Evolutionary conservation across 2,113 vertebrate genomes (phyloP).

Genomic region (Corvus moneduloides): DNA sequence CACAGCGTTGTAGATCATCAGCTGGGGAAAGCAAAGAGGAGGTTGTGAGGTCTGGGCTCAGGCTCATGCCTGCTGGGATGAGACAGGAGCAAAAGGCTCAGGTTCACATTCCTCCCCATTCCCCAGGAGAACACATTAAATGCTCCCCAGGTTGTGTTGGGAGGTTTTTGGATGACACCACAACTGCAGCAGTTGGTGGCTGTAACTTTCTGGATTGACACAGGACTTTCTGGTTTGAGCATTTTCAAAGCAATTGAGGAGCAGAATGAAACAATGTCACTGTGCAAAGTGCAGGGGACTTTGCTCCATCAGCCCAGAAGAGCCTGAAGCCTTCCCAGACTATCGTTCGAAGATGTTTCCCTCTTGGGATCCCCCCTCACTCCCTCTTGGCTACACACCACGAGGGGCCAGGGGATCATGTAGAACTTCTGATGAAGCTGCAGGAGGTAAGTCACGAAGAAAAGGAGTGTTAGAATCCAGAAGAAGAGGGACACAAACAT

Average conservation of each 20-base stretch:
- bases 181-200: neutral
- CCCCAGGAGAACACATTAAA: neutral
- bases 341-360: neutral
- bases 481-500: constrained; percentile 89
- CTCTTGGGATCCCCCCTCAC: no score
- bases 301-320: neutral
- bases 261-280: neutral
- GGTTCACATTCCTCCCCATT: neutral
- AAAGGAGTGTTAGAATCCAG: constrained; percentile 84
- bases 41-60: neutral
- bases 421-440: constrained; percentile 68
- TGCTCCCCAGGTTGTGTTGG: neutral
- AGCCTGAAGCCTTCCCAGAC: neutral
- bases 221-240: neutral
- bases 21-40: constrained; percentile 58
- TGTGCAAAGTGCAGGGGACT: neutral
- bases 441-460: constrained; percentile 81
- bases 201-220: neutral
- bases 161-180: neutral
- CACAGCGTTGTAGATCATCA: constrained; percentile 76
- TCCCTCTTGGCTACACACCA: constrained; percentile 70
- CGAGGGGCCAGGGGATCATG: constrained; percentile 82
- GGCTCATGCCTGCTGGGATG: accelerated
- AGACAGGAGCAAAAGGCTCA: neutral
- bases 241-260: neutral